Evolutionary conservation across 2,113 vertebrate genomes (phyloP).

Genomic region (Hypocryptadius cinnamomeus): DNA sequence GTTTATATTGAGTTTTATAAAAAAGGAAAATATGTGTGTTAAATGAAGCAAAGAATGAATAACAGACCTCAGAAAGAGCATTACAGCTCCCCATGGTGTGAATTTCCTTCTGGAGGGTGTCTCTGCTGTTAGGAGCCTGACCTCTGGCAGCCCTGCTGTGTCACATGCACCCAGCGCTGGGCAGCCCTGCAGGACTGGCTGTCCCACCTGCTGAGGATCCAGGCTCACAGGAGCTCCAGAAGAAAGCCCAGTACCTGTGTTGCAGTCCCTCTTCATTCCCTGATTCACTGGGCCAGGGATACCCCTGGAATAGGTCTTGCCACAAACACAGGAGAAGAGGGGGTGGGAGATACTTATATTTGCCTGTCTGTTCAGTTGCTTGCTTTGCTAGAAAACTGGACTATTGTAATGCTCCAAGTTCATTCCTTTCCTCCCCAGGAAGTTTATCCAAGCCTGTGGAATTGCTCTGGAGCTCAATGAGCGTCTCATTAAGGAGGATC

Average conservation of each 20-base stretch:
- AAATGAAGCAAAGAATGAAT: background rate
- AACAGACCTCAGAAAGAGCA: background rate
- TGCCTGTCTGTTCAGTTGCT: background rate
- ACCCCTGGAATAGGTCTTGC: background rate
- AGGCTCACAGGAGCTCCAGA: background rate
- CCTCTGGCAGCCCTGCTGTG: background rate
- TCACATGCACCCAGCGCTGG: background rate
- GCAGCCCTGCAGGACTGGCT: background rate
- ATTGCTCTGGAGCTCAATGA: constrained; percentile 93
- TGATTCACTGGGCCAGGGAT: background rate
- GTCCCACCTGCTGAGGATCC: background rate
- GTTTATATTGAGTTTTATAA: background rate
- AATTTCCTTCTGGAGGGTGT: background rate
- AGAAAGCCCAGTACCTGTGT: background rate
- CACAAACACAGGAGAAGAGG: background rate
- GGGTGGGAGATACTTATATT: background rate
- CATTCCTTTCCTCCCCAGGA: constrained; percentile 67
- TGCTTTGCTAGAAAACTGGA: background rate
- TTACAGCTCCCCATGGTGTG: background rate
- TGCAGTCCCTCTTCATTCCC: background rate
- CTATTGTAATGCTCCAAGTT: background rate
- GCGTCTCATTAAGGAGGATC: constrained; percentile 93
- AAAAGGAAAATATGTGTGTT: background rate
- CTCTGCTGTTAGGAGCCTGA: background rate
- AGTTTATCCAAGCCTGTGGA: constrained; percentile 89